These are phyloP conservation scores for Pterocles burchelli DNA, from an alignment of 2,113 vertebrate species.

Conservation along the genomic window DNA sequence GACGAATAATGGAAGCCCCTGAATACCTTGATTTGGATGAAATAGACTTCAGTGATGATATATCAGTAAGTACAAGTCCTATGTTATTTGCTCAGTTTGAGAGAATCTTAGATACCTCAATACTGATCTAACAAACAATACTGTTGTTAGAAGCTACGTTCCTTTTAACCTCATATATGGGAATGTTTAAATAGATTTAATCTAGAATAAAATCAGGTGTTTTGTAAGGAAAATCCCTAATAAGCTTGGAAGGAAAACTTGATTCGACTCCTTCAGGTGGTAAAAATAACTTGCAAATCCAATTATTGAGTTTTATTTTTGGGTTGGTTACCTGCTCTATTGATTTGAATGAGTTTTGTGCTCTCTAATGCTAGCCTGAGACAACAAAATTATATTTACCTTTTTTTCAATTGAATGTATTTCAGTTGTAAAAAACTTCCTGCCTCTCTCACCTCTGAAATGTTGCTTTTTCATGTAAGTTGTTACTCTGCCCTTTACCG, in stretches of 20 bases:
- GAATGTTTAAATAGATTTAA: background rate
- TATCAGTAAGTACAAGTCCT: constrained; percentile 84
- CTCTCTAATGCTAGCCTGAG: background rate
- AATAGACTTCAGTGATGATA: constrained; percentile 97
- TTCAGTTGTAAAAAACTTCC: background rate
- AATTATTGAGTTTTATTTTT: background rate
- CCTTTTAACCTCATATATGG: background rate
- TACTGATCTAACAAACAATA: background rate
- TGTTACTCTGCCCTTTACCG: background rate
- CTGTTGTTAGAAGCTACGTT: background rate
- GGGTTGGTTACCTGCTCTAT: background rate
- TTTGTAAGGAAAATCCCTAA: background rate
- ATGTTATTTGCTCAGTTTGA: background rate
- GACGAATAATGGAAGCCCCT: constrained; percentile 96
- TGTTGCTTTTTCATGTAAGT: background rate
- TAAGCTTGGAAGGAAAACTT: background rate
- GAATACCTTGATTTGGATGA: constrained; percentile 99
- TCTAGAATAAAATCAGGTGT: background rate
- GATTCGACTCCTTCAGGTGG: background rate
- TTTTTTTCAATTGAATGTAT: background rate
- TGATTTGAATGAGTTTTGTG: background rate
- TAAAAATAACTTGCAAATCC: background rate
- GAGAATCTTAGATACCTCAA: background rate
- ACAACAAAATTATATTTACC: background rate
- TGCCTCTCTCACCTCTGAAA: background rate